These are phyloP conservation scores for Lophura swinhoii DNA, from an alignment of 2,797 vertebrate species.

Conservation along the genomic window DNA sequence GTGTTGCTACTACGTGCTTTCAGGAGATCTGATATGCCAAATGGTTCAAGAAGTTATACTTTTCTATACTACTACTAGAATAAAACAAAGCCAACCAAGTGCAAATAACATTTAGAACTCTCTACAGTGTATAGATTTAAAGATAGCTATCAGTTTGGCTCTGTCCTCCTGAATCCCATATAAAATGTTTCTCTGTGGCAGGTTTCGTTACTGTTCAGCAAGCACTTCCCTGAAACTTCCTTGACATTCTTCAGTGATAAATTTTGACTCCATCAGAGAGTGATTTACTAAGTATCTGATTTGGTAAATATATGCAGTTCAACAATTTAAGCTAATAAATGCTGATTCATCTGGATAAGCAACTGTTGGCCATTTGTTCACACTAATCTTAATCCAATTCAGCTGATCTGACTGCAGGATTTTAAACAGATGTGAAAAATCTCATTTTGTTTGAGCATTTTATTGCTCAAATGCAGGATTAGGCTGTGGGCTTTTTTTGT, in stretches of 20 bases:
- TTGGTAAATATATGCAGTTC: neutral
- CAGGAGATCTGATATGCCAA: neutral
- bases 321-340: neutral
- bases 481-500: neutral
- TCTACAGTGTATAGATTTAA: neutral
- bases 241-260: neutral
- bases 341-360: neutral
- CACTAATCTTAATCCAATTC: neutral
- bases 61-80: neutral
- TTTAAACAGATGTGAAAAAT: neutral
- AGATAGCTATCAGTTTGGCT: neutral
- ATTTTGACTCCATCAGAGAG: neutral
- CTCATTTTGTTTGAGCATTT: neutral
- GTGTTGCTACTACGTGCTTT: neutral
- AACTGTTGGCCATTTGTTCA: neutral
- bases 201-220: neutral
- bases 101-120: neutral
- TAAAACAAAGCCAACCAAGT: neutral
- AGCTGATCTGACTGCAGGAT: neutral
- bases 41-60: neutral
- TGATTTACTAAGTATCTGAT: neutral
- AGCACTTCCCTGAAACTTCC: neutral
- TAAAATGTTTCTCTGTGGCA: neutral
- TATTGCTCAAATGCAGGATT: neutral
- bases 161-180: neutral